Conservation (phyloP, 2,888 invertebrate species). For the Drosophila paranaensis region DNA sequence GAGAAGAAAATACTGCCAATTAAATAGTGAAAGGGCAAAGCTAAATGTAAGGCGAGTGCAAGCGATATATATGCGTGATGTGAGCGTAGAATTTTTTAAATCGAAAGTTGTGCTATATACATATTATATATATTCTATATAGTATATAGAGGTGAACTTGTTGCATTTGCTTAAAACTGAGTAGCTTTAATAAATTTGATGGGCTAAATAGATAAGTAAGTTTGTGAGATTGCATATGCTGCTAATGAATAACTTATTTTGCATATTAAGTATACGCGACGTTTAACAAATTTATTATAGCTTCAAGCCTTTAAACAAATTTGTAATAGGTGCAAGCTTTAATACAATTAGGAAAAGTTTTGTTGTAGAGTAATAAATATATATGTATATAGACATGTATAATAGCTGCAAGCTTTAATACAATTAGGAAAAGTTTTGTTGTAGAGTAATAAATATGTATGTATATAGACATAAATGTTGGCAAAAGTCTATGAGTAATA, state of each 20-base stretch:
- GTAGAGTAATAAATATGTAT: background rate
- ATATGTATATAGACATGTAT: too few relatives aligned
- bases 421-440: background rate
- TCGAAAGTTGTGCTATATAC: background rate
- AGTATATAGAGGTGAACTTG: constrained; percentile 32
- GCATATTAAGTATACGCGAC: background rate
- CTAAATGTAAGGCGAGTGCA: constrained; percentile 4
- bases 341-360: background rate
- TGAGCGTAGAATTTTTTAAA: constrained; percentile 14
- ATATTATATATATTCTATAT: background rate
- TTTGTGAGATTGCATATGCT: background rate
- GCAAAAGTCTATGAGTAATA: too few relatives aligned
- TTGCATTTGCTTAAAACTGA: constrained; percentile 1
- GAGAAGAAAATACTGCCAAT: background rate
- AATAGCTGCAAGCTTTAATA: background rate
- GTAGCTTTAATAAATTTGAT: constrained; percentile 4
- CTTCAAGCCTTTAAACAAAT: background rate
- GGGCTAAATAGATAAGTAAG: background rate
- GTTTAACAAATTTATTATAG: background rate
- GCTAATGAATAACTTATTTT: background rate
- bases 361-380: background rate
- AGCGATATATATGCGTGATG: constrained; percentile 48
- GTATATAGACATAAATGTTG: too few relatives aligned
- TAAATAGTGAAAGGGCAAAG: constrained; percentile 35
- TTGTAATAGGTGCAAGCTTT: background rate